A percentile compares a stretch with the other conserved stretches of the same genome.
Conservation (phyloP, 2,888 invertebrate species). For the Volucella bombylans region DNA sequence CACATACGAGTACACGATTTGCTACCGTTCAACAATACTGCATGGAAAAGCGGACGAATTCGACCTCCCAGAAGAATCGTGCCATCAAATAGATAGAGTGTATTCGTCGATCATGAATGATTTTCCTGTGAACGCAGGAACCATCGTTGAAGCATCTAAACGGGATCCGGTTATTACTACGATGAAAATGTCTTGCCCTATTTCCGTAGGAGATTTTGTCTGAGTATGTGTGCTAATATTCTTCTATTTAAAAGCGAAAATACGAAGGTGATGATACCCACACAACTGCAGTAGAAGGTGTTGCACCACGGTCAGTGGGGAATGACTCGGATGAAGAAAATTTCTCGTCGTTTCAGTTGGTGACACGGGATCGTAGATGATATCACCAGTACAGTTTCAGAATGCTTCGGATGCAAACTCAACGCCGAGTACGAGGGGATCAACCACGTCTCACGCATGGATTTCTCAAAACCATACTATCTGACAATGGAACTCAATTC, state of each 20-base stretch:
- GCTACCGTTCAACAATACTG: slow-evolving; percentile 30
- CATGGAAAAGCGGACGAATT: slow-evolving; percentile 42
- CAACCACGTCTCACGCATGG: too few species aligned
- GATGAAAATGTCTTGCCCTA: slow-evolving; percentile 7
- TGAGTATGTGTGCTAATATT: slow-evolving; percentile 10
- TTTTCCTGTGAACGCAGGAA: too few species aligned
- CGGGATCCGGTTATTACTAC: background rate
- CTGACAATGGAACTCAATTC: too few species aligned
- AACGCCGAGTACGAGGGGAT: too few species aligned
- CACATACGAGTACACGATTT: slow-evolving; percentile 37
- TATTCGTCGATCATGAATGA: too few species aligned
- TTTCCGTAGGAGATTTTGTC: slow-evolving; percentile 24
- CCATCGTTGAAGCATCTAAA: background rate
- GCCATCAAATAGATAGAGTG: too few species aligned
- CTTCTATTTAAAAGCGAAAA: background rate
- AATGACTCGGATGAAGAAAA: slow-evolving; percentile 14
- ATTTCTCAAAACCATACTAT: too few species aligned
- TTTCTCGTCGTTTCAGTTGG: slow-evolving; percentile 27
- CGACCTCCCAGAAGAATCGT: too few species aligned
- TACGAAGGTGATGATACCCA: slow-evolving; percentile 5
- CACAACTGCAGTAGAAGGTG: background rate
- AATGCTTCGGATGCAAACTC: too few species aligned
- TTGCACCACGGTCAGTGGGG: slow-evolving; percentile 36
- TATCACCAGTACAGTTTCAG: background rate
- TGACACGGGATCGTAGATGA: slow-evolving; percentile 13